Evolutionary conservation across 2,113 vertebrate genomes (phyloP).

Genomic region (Leptosomus discolor): DNA sequence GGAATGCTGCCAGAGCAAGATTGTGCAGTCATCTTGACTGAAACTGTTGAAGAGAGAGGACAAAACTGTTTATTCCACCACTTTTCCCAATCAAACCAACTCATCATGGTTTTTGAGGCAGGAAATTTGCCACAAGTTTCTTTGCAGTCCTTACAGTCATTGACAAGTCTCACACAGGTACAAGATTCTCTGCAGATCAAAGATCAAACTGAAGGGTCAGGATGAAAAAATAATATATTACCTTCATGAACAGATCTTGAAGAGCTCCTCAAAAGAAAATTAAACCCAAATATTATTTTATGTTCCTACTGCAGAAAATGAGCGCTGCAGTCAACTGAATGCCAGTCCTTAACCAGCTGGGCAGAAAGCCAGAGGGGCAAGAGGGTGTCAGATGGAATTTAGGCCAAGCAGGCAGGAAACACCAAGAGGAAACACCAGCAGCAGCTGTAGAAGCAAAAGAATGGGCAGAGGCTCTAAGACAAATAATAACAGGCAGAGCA

Average conservation of each 20-base stretch:
- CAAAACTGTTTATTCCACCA: background rate
- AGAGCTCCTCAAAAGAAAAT: slow-evolving; percentile 2
- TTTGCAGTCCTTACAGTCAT: background rate
- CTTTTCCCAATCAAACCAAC: background rate
- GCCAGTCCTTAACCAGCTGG: slow-evolving; percentile 44
- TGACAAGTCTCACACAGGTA: background rate
- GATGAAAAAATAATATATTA: slow-evolving; percentile 7
- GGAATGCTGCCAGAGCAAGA: background rate
- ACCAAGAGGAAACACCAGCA: slow-evolving; percentile 62
- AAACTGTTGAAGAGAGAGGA: background rate
- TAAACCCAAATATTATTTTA: slow-evolving; percentile 58
- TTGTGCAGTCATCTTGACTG: background rate
- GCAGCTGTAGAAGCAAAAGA: slow-evolving; percentile 67
- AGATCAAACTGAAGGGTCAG: background rate
- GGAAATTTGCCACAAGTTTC: background rate
- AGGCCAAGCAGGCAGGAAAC: slow-evolving; percentile 56
- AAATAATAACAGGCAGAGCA: slow-evolving; percentile 60
- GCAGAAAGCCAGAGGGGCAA: slow-evolving; percentile 48
- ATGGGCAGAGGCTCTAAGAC: slow-evolving; percentile 53
- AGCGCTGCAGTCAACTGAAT: background rate
- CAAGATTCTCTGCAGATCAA: background rate
- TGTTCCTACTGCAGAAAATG: slow-evolving; percentile 21
- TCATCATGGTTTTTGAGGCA: background rate
- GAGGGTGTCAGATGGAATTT: slow-evolving; percentile 52
- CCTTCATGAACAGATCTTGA: background rate